Evolutionary conservation across 2,113 vertebrate species (phyloP).

Genomic region (Charina bottae): DNA sequence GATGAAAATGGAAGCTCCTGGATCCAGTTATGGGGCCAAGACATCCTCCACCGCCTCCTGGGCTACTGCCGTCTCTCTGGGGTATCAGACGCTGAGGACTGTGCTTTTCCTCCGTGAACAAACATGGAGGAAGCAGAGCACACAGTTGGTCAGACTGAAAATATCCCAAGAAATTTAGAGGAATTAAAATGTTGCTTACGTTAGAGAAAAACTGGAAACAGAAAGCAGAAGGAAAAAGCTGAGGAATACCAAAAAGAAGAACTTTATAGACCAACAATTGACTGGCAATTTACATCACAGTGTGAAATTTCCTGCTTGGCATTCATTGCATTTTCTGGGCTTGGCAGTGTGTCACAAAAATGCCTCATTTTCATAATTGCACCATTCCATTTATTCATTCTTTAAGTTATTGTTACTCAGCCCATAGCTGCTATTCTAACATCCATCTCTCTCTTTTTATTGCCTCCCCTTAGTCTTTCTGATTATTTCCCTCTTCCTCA

Average conservation of each 20-base stretch:
- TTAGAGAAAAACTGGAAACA: not conserved
- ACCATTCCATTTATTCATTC: not conserved
- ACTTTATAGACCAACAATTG: not conserved
- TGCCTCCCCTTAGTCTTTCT: not conserved
- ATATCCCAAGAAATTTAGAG: not conserved
- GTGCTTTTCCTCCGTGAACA: not conserved
- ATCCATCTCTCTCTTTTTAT: not conserved
- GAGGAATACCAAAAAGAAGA: not conserved
- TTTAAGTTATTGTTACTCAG: not conserved
- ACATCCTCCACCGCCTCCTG: not conserved
- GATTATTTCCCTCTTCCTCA: not conserved
- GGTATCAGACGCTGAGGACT: not conserved
- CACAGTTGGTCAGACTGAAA: not conserved
- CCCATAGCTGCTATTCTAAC: not conserved
- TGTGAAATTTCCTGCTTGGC: not conserved
- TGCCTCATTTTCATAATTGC: not conserved
- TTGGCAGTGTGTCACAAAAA: not conserved
- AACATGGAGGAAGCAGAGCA: not conserved
- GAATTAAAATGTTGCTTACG: not conserved
- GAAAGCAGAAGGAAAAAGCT: slow-evolving; percentile 22
- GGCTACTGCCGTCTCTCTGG: too few species aligned
- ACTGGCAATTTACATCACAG: not conserved
- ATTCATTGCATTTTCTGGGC: not conserved
- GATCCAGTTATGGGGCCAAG: not conserved
- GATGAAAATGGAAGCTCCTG: not conserved